phyloP scores from a whole-genome alignment of 2,113 vertebrate species.

The Glareola pratincola region DNA sequence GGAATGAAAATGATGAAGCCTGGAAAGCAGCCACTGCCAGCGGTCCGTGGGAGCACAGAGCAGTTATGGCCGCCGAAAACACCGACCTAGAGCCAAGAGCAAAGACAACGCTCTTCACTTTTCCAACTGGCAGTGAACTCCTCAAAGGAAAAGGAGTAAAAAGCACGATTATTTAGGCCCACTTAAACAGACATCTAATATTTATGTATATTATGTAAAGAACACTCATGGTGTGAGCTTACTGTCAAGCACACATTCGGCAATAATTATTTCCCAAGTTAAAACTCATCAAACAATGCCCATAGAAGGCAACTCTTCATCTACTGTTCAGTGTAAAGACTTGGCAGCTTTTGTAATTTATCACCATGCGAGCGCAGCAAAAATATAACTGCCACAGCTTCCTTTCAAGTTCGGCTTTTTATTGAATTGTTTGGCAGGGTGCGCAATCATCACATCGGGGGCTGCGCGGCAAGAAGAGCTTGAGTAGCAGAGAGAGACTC shows the following conservation, averaged over 20 bases:
- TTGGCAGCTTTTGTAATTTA: constrained; percentile 16
- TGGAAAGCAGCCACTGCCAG: neutral
- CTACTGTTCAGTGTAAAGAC: constrained; percentile 19
- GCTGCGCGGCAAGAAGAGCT: neutral
- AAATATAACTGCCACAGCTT: neutral
- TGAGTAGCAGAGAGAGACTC: neutral
- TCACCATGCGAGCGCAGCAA: constrained; percentile 8
- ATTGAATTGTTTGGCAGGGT: constrained; percentile 1
- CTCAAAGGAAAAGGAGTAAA: neutral
- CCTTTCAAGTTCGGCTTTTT: constrained; percentile 33
- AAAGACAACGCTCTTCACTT: neutral
- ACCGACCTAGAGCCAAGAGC: neutral
- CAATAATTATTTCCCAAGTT: constrained; percentile 26
- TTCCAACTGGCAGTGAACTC: neutral
- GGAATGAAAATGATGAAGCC: neutral
- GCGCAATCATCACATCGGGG: neutral
- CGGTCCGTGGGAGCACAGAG: accelerated
- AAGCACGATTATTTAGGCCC: neutral
- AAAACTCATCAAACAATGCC: constrained; percentile 36
- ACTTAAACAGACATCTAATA: neutral
- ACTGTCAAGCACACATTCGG: neutral
- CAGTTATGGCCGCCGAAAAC: neutral
- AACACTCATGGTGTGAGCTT: neutral
- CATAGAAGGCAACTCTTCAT: constrained; percentile 36
- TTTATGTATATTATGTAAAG: neutral